Base-by-base conservation (phyloP, 2,888 invertebrate genomes). In the Anoplius nigerrimus region DNA sequence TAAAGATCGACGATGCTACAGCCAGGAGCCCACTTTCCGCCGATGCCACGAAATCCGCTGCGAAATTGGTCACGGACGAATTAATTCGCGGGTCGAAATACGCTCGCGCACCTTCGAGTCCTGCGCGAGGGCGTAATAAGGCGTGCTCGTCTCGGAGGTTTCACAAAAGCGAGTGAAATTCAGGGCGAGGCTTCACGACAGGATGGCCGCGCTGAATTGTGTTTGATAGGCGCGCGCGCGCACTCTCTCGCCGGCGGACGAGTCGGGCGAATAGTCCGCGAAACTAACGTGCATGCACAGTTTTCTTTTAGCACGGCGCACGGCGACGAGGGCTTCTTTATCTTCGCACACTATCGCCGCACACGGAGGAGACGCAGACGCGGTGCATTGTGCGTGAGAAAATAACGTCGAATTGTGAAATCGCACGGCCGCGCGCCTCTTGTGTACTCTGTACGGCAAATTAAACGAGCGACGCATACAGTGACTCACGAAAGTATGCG, bases 351-450 rank as follows among this genome's bases (percentile, higher is more conserved):
- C 62, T 56, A 62, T 63, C 67, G 34, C 34, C 11, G 34, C 11
- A 34, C 34, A 34, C 34, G n/a, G n/a, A n/a, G n/a, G n/a, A 21
- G 62, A 43, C 16, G 55, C 16, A 4, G 20, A 18, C 43, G 62
- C 51, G 63, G 61, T 62, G 27, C 53, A 55, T 45, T 34, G 20
- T 54, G 69, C 68, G 72, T 70, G 69, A 69, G 75, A 72, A 62
- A 74, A 70, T 66, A 63, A 65, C 54, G 62, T 51, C 67, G 66
- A 72, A 75, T 75, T 75, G 69, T 69, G 70, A 72, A 72, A 75
- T 64, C 63, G 27, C 20, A n/a, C 45, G 45, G 45, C 16, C 48
- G 48, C 48, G 18, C 48, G 11, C 5, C 48, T 48, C 48, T 48
- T 48, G 48, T 8, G 16, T 48, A n/a, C 48, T 8, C 48, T 34